Evolutionary conservation across 2,888 invertebrate species (phyloP).

Genomic region (Axea sp.): DNA sequence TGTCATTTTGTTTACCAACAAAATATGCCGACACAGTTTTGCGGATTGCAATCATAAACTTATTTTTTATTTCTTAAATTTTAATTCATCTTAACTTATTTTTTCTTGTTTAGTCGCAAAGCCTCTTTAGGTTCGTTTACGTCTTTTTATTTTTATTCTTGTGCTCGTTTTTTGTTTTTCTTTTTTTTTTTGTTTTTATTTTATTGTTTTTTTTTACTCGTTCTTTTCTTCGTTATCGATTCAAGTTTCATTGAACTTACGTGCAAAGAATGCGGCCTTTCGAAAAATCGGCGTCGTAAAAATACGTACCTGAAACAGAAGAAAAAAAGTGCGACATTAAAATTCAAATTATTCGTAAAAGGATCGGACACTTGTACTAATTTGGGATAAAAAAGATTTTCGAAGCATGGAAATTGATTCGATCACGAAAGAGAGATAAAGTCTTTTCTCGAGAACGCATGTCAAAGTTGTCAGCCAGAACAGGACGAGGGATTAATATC

Average conservation of each 20-base stretch:
- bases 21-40: constrained; percentile 11
- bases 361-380: constrained; percentile 54
- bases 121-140: no score
- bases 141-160: no score
- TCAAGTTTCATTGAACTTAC: constrained; percentile 56
- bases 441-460: constrained; percentile 57
- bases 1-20: constrained; percentile 30
- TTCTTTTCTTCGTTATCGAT: constrained; percentile 24
- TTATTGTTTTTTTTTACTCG: background rate
- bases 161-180: no score
- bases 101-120: constrained; percentile 1
- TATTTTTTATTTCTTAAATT: background rate
- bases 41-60: constrained; percentile 5
- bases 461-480: constrained; percentile 61
- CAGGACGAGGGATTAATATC: constrained; percentile 60
- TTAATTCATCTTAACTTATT: background rate
- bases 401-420: constrained; percentile 61
- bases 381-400: constrained; percentile 60
- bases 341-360: constrained; percentile 58
- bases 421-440: constrained; percentile 63
- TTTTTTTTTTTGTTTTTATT: no score
- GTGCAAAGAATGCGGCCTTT: constrained; percentile 64
- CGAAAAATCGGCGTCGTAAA: constrained; percentile 42
- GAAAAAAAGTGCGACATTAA: constrained; percentile 49
- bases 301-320: constrained; percentile 61